phyloP scores from a whole-genome alignment of 2,797 vertebrate genomes.

The Lepilemur ruficaudatus region DNA sequence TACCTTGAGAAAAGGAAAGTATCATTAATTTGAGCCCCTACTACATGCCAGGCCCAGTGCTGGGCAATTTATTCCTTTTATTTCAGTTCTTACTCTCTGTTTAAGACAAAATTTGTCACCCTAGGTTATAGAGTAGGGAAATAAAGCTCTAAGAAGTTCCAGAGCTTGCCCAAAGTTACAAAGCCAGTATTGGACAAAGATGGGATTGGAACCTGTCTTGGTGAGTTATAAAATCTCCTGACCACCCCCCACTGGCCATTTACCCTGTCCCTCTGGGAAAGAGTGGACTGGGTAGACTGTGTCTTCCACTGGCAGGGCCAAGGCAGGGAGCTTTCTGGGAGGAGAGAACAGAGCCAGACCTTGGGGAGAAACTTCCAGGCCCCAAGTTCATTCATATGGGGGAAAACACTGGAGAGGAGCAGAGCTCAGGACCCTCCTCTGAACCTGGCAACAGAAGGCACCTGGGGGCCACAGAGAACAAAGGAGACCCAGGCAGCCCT shows the following conservation, averaged over 20 bases:
- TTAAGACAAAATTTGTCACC: slow-evolving; percentile 16
- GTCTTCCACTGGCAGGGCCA: background rate
- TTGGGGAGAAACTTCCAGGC: background rate
- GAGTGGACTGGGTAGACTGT: background rate
- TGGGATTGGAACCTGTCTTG: background rate
- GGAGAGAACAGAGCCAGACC: background rate
- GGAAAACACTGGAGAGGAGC: background rate
- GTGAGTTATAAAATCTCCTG: slow-evolving; percentile 7
- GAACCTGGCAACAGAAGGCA: background rate
- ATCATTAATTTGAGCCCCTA: slow-evolving; percentile 15
- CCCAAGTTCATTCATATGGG: background rate
- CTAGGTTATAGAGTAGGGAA: slow-evolving; percentile 1
- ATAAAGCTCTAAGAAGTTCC: background rate
- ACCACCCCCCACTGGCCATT: background rate
- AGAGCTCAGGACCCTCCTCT: background rate
- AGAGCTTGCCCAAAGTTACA: slow-evolving; percentile 28
- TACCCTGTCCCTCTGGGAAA: background rate
- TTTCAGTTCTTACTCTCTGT: background rate
- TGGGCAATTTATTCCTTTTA: slow-evolving; percentile 4
- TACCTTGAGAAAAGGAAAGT: background rate
- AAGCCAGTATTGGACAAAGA: background rate
- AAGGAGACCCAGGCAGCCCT: background rate
- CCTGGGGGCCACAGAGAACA: background rate
- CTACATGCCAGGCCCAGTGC: background rate
- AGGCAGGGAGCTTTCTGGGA: background rate